Evolutionary conservation across 1,140 invertebrate genomes (phyloP), one percentile per base, ranked within the genome.

Genomic region (Trichonephila clavipes): DNA sequence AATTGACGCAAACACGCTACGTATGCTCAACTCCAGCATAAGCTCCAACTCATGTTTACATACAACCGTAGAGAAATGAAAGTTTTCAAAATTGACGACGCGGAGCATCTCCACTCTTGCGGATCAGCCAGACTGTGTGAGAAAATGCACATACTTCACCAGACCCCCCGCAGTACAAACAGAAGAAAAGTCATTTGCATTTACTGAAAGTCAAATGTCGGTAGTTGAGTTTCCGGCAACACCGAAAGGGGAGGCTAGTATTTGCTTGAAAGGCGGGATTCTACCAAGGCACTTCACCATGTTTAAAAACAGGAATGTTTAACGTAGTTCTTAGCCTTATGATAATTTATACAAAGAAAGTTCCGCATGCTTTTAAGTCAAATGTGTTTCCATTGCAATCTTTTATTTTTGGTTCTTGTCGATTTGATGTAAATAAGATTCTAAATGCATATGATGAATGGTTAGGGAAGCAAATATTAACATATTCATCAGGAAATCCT

Each of bases 301-400:
- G 86, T 88, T 88, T 88, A 88, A 88, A 88, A 88, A 88, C 64
- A 18, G 12, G 61, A 88, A 61, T 88, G 86, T 88, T 88, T 88
- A 88, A 88, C 28, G 24, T 40, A 88, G 72, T 77, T 18, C 72
- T 40, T 28, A 77, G 72, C 72, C 72, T 18, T 77, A 77, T 77
- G 72, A 77, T 77, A 77, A 77, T 77, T 77, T 77, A 77, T 77
- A 77, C 72, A 77, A 77, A 77, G 72, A 77, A 77, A 77, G 72
- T 19, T 77, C 24, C n/a, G 12, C 72, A 18, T 4, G 28, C 72
- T 77, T 77, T 77, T 77, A 40, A 14, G 5, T 18, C 62, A 21
- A 16, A 64, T 34, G 16, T 34, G 19, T 14, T 77, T 77, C 34
- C 72, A 77, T 77, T 77, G 24, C 72, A 77, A 34, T 28, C 72